Base-by-base conservation (phyloP, 1,140 invertebrate species). In the Vollenhovia emeryi region DNA sequence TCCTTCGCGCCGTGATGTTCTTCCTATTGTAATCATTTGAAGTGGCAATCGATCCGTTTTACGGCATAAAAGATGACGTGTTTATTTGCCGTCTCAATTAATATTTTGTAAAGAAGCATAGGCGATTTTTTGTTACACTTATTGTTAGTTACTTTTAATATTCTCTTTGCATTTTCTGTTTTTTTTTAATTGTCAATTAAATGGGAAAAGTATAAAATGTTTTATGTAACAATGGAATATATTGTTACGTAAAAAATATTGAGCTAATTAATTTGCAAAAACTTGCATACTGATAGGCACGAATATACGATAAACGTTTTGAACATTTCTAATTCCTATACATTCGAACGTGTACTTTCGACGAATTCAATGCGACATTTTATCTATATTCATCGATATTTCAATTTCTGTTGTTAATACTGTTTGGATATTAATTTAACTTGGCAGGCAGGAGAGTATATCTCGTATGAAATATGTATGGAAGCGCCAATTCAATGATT, bases 391-490 rank as follows among this genome's bases (percentile, higher is more conserved):
- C 9, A 68, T 43, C 13, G 24, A 43, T 40, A 45, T 73, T 73
- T 59, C 36, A 55, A 55, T 69, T 69, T 69, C 21, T 71, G 40
- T 71, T 45, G 36, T 45, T 57, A 80, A 43, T 43, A 43, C 8
- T 69, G 27, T 33, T 71, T 71, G 24, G 27, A 73, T 18, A 82
- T 82, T 82, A 82, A 82, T 82, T 82, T 59, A 82, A 82, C 36
- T 73, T 71, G 43, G 8, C n/a, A 40, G 36, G 5, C 24, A 30
- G 36, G 43, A 43, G 33, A 55, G 7, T n/a, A 36, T 6, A 6
- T 24, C 50, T 43, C 9, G 11, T 7, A 55, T 82, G 64, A 43
- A 69, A 82, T 82, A 71, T 80, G 36, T 30, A 40, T 33, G 36
- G 8, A 57, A 9, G n/a, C 33, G 50, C 18, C 36, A 59, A 45